Percentiles rank a stretch among this genome's conserved stretches.
These are phyloP conservation scores for Haliaeetus leucogaster DNA, from an alignment of 2,113 vertebrate genomes.

Conservation along the genomic window DNA sequence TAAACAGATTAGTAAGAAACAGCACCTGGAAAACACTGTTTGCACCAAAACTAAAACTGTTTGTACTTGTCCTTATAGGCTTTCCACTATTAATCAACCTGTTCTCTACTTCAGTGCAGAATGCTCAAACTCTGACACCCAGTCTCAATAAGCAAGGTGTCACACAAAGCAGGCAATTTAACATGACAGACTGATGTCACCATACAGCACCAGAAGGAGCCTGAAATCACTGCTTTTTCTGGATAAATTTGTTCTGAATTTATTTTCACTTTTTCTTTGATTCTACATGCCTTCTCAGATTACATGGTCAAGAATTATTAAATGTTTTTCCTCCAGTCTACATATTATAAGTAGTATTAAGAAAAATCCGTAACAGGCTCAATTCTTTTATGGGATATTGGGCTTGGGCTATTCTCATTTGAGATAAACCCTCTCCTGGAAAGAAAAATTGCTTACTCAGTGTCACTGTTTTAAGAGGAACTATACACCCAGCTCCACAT, in stretches of 20 bases:
- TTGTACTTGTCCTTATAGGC: neutral
- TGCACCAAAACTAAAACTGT: neutral
- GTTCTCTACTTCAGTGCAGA: neutral
- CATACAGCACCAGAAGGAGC: neutral
- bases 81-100: neutral
- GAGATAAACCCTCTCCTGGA: neutral
- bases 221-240: neutral
- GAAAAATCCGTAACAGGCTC: neutral
- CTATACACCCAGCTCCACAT: neutral
- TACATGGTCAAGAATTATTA: neutral
- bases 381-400: neutral
- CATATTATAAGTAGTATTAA: neutral
- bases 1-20: neutral
- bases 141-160: neutral
- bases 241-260: neutral
- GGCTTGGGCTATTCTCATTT: neutral
- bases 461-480: neutral
- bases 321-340: neutral
- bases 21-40: neutral
- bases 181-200: neutral
- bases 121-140: neutral
- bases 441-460: neutral
- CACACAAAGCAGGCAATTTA: neutral
- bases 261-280: neutral
- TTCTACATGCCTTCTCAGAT: neutral